A percentile compares a stretch with the other conserved stretches of the same genome.
Conservation (phyloP, 2,888 invertebrate species). For the Lucinisca nassula region DNA sequence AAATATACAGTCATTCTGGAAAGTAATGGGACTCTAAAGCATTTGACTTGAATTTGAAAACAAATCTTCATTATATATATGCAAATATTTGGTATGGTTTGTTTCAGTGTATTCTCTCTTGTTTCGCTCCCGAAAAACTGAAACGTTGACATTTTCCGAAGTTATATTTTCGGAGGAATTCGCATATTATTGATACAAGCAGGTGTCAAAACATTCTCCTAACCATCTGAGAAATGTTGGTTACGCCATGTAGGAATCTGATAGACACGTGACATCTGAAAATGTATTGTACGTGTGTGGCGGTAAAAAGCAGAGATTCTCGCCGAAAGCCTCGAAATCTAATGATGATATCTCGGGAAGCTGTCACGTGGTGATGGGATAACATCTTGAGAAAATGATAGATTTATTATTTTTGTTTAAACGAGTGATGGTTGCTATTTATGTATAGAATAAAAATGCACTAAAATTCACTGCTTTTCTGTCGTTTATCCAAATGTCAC, state of each 20-base stretch:
- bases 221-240: conserved; percentile 43
- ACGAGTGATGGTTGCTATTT: not conserved
- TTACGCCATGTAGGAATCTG: conserved; percentile 59
- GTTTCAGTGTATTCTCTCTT: too few species aligned
- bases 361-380: not conserved
- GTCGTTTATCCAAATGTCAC: too few species aligned
- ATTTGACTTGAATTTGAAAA: too few species aligned
- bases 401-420: not conserved
- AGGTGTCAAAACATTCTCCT: conserved; percentile 49
- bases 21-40: too few species aligned
- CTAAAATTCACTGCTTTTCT: too few species aligned
- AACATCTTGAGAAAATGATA: not conserved
- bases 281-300: conserved; percentile 60
- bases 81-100: too few species aligned
- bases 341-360: not conserved
- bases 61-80: too few species aligned
- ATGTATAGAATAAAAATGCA: too few species aligned
- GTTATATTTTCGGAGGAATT: too few species aligned
- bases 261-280: conserved; percentile 66
- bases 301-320: conserved; percentile 29
- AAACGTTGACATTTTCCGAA: too few species aligned
- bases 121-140: too few species aligned
- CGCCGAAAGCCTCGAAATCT: not conserved
- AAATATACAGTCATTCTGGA: too few species aligned
- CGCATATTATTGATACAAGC: conserved; percentile 9